A percentile compares a stretch with the other conserved stretches of the same genome.
These are phyloP conservation scores for Tryphoninae sp. DNA, from an alignment of 2,888 invertebrate species.

Conservation along the genomic window DNA sequence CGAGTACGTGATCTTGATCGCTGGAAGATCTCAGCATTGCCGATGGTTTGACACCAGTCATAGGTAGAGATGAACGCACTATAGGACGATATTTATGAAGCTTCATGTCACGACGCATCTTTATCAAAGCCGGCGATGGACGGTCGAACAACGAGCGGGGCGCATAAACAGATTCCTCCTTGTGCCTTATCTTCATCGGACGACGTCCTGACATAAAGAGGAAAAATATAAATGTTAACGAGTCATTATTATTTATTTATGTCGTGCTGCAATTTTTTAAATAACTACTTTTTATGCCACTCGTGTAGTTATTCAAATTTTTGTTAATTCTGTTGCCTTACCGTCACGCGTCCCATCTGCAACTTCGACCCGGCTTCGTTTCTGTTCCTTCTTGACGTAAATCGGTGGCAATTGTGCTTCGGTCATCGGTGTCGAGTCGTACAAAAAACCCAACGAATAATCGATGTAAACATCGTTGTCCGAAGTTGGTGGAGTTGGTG, in stretches of 20 bases:
- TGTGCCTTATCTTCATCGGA: slow-evolving; percentile 84
- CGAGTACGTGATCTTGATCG: slow-evolving; percentile 87
- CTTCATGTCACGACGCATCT: slow-evolving; percentile 90
- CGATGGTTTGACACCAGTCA: slow-evolving; percentile 83
- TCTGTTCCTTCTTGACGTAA: slow-evolving; percentile 90
- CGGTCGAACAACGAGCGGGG: slow-evolving; percentile 92
- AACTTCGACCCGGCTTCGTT: slow-evolving; percentile 87
- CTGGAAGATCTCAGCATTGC: slow-evolving; percentile 82
- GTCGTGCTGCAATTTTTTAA: too few relatives aligned
- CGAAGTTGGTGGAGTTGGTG: slow-evolving; percentile 97
- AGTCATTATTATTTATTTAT: too few relatives aligned
- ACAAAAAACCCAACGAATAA: slow-evolving; percentile 91
- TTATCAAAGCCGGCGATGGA: slow-evolving; percentile 88
- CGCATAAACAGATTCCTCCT: slow-evolving; percentile 89
- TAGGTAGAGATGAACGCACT: slow-evolving; percentile 83
- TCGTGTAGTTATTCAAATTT: neutral
- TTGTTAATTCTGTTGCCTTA: slow-evolving; percentile 61
- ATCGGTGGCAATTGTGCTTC: slow-evolving; percentile 91
- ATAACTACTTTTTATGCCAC: neutral
- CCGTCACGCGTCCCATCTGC: slow-evolving; percentile 82
- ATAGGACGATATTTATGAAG: slow-evolving; percentile 87
- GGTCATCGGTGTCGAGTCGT: slow-evolving; percentile 89
- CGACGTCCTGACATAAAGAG: slow-evolving; percentile 81
- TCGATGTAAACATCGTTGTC: slow-evolving; percentile 97
- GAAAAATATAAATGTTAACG: slow-evolving; percentile 9